Percentiles rank a stretch among this genome's conserved stretches.
Conservation (phyloP, 1,140 invertebrate genomes). For the Bombus breviceps region DNA sequence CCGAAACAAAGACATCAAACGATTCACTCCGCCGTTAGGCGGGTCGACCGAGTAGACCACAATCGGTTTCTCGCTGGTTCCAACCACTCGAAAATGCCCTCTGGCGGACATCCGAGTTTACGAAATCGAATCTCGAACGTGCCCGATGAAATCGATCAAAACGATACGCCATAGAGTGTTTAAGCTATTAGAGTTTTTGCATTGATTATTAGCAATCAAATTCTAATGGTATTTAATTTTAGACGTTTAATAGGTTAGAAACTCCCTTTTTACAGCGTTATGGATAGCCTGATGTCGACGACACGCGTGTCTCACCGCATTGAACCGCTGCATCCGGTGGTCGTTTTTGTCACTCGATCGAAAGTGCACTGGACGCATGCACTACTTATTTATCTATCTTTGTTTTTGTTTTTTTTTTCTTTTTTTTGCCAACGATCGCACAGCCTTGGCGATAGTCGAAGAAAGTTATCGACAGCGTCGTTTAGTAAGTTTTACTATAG, state of each 20-base stretch:
- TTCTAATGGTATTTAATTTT: too few species aligned
- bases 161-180: background rate
- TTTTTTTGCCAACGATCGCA: background rate
- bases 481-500: background rate
- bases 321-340: conserved; percentile 14
- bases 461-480: conserved; percentile 30
- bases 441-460: background rate
- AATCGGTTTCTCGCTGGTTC: conserved; percentile 40
- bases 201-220: background rate
- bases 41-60: conserved; percentile 32
- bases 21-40: conserved; percentile 40
- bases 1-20: conserved; percentile 63
- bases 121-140: conserved; percentile 42
- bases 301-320: background rate
- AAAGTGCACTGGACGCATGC: conserved; percentile 23
- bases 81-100: conserved; percentile 46
- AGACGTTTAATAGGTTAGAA: background rate
- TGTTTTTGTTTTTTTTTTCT: background rate
- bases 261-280: background rate
- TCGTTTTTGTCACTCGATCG: conserved; percentile 24
- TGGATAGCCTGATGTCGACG: too few species aligned
- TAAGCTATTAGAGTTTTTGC: background rate
- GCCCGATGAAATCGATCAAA: background rate
- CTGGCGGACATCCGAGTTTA: conserved; percentile 68
- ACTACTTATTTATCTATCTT: background rate